Evolutionary conservation across 1,140 invertebrate species (phyloP).

Genomic region (Cherax quadricarinatus): DNA sequence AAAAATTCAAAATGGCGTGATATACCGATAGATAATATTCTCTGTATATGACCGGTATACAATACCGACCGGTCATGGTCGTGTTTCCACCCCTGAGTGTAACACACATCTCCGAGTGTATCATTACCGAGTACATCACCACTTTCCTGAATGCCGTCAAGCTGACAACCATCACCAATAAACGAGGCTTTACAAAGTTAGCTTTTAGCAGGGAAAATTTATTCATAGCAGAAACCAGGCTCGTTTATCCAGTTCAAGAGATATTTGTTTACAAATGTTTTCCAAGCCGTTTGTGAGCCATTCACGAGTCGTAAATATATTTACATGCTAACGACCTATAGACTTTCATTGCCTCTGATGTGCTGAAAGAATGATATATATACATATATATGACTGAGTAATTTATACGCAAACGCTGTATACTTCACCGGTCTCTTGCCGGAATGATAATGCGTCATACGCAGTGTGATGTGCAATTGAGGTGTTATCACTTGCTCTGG

Average conservation of each 20-base stretch:
- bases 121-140: no score
- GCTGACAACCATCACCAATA: not conserved
- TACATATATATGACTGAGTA: no score
- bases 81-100: no score
- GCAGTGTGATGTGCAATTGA: not conserved
- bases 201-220: not conserved
- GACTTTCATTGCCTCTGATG: not conserved
- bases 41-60: no score
- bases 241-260: not conserved
- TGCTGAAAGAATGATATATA: not conserved
- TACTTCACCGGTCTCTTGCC: no score
- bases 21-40: no score
- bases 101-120: no score
- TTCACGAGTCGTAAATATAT: not conserved
- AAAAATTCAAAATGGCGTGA: no score
- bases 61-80: no score
- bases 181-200: not conserved
- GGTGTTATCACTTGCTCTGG: not conserved
- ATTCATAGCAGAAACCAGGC: not conserved
- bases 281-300: not conserved
- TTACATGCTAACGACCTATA: not conserved
- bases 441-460: no score
- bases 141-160: no score
- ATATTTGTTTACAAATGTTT: not conserved
- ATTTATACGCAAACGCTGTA: no score